Base-by-base conservation (phyloP, 1,140 invertebrate genomes). In the Scaptodrosophila lebanonensis region DNA sequence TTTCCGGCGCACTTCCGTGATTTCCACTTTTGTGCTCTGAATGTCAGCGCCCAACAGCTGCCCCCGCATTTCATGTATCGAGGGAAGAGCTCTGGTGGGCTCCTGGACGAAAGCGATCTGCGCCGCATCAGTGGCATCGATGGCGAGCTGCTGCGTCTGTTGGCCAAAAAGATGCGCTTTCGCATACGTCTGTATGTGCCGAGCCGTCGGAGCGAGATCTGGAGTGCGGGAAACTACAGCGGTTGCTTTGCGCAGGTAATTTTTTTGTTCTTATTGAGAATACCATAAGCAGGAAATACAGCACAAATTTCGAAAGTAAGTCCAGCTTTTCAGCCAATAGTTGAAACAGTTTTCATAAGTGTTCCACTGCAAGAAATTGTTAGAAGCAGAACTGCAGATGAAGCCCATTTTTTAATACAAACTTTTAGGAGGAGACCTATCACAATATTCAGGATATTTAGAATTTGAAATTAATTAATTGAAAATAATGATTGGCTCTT, bases 241-340 rank as follows among this genome's bases (percentile, higher is more conserved):
- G 73, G 73, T 1, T 73, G 73, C 22, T 73, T 79, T 15, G 52
- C 57, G 1, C 58, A 71, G 51, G 68, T 71, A 22, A 53, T 33
- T 43, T 1, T 29, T 25, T 1, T 7, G 0, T 16, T 39, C 22
- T 25, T n/a, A n/a, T n/a, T n/a, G n/a, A n/a, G n/a, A n/a, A n/a
- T n/a, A n/a, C n/a, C n/a, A n/a, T n/a, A n/a, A n/a, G n/a, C n/a
- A n/a, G n/a, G n/a, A n/a, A n/a, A n/a, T n/a, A n/a, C n/a, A n/a
- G n/a, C n/a, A n/a, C n/a, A n/a, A n/a, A n/a, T n/a, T n/a, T n/a
- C n/a, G n/a, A n/a, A n/a, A n/a, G n/a, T n/a, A n/a, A n/a, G n/a
- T n/a, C n/a, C n/a, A n/a, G n/a, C n/a, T n/a, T n/a, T n/a, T n/a
- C n/a, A n/a, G n/a, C n/a, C n/a, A n/a, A n/a, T n/a, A n/a, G n/a